Percentiles rank a stretch among this genome's conserved stretches.
phyloP scores from a whole-genome alignment of 2,888 invertebrate genomes.

The Ramazzottius varieornatus region DNA sequence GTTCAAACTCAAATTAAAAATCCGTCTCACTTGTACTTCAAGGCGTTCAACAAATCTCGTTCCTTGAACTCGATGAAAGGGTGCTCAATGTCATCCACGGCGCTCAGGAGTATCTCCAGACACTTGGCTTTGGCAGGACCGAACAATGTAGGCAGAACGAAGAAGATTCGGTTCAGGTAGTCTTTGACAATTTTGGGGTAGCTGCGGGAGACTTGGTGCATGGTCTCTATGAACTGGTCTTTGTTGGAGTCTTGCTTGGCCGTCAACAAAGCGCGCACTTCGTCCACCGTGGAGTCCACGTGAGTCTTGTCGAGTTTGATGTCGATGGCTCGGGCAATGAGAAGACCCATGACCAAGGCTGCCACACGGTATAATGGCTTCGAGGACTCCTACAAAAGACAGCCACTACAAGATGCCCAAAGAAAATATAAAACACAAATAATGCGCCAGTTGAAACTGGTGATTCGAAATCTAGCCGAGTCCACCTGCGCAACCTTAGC shows the following conservation, averaged over 20 bases:
- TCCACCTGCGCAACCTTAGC: too few relatives aligned
- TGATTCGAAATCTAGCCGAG: too few relatives aligned
- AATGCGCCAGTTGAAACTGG: too few relatives aligned
- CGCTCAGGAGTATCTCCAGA: neutral
- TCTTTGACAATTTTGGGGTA: neutral
- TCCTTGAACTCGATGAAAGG: neutral
- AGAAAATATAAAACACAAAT: too few relatives aligned
- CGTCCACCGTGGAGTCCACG: neutral
- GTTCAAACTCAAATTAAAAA: too few relatives aligned
- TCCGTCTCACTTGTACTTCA: too few relatives aligned
- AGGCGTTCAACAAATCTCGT: neutral
- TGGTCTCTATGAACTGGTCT: neutral
- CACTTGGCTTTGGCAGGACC: neutral
- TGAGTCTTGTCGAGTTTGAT: too few relatives aligned
- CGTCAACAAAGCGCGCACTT: neutral
- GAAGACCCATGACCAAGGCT: neutral
- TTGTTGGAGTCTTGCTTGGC: neutral
- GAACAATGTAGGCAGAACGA: neutral
- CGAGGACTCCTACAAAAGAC: neutral
- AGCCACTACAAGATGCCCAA: too few relatives aligned
- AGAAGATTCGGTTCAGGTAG: neutral
- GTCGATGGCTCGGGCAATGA: neutral
- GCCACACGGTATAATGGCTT: neutral
- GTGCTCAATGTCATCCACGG: neutral
- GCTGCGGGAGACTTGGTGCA: neutral